phyloP scores from a whole-genome alignment of 2,888 invertebrate species.

The Kryphioiulus occultus region DNA sequence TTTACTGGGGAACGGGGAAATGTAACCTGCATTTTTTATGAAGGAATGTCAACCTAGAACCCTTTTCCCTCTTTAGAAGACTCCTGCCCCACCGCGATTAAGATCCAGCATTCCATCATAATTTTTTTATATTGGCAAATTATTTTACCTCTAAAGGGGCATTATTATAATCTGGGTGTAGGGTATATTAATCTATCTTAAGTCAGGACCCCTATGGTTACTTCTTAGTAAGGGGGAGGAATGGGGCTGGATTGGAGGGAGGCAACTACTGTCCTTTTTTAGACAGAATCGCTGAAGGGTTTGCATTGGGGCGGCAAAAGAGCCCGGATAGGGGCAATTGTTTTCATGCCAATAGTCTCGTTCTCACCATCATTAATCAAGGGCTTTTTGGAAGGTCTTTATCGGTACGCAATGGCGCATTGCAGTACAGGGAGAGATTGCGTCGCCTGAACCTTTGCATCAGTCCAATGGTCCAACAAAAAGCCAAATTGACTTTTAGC shows the following conservation, averaged over 20 bases:
- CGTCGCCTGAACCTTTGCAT: not conserved
- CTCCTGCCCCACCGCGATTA: too few relatives aligned
- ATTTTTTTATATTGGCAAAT: not conserved
- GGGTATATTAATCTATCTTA: not conserved
- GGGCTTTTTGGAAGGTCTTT: constrained; percentile 16
- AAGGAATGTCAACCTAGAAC: too few relatives aligned
- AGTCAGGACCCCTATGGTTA: not conserved
- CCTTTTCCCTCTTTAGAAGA: too few relatives aligned
- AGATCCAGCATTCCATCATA: not conserved
- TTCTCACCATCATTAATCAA: constrained; percentile 31
- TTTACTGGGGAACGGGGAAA: too few relatives aligned
- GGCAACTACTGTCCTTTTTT: not conserved
- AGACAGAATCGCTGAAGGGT: not conserved
- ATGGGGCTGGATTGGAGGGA: not conserved
- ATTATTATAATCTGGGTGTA: not conserved
- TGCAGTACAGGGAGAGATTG: not conserved
- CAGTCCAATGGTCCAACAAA: not conserved
- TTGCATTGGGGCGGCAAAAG: constrained; percentile 4
- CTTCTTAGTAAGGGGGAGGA: not conserved
- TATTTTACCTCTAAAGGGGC: not conserved
- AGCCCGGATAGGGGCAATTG: not conserved
- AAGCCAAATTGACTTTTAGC: not conserved
- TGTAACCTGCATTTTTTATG: too few relatives aligned
- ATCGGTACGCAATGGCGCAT: not conserved
- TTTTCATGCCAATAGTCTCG: constrained; percentile 25